Evolutionary conservation across 2,113 vertebrate species (phyloP).

Genomic region (Apistogramma diplotaenia): DNA sequence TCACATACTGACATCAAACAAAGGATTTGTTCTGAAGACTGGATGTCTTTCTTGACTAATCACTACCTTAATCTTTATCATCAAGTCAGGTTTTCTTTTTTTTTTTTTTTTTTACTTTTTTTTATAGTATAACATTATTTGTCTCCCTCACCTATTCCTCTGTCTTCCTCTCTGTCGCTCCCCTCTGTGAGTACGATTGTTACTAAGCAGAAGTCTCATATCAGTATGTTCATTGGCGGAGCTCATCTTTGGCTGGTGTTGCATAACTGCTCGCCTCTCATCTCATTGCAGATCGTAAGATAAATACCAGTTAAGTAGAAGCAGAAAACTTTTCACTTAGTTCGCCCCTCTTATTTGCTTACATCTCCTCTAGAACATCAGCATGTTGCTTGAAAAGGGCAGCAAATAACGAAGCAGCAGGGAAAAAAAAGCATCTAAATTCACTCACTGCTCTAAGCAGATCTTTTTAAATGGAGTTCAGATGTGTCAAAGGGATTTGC

Average conservation of each 20-base stretch:
- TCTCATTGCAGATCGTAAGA: slow-evolving; percentile 15
- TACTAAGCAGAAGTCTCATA: slow-evolving; percentile 71
- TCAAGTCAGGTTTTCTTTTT: not conserved
- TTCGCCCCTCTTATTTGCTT: slow-evolving; percentile 24
- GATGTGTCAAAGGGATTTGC: slow-evolving; percentile 30
- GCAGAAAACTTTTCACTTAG: slow-evolving; percentile 26
- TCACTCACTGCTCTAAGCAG: not conserved
- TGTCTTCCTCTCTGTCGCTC: slow-evolving; percentile 2
- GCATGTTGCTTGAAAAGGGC: slow-evolving; percentile 7
- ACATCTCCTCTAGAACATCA: slow-evolving; percentile 21
- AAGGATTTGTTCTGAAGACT: not conserved
- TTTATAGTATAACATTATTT: not conserved
- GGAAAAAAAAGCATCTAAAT: not conserved
- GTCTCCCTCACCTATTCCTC: not conserved
- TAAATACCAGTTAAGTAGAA: slow-evolving; percentile 35
- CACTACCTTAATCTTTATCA: not conserved
- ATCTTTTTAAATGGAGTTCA: slow-evolving; percentile 11
- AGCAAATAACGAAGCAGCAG: not conserved
- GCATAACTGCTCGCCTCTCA: slow-evolving; percentile 57
- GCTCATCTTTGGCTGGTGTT: slow-evolving; percentile 60
- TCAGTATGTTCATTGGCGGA: slow-evolving; percentile 69
- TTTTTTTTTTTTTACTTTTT: not conserved
- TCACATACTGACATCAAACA: slow-evolving; percentile 49
- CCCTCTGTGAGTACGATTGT: slow-evolving; percentile 37
- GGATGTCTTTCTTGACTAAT: not conserved